Conservation (phyloP, 2,113 vertebrate species). For the Sceloporus undulatus region DNA sequence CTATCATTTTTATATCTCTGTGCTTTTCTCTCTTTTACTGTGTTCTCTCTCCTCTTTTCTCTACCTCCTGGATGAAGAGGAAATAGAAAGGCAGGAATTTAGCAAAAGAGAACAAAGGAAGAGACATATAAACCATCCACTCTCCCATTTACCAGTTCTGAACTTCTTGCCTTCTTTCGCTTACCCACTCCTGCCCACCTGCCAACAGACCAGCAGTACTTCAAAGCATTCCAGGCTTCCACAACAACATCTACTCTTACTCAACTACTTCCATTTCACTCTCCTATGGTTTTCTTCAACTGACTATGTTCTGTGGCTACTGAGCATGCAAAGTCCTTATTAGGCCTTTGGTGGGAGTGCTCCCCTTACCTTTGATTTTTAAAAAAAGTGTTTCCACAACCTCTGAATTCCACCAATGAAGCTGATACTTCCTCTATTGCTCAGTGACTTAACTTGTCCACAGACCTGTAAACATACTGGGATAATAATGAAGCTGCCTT, state of each 20-base stretch:
- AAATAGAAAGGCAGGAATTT: neutral
- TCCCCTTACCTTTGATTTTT: neutral
- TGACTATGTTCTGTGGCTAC: neutral
- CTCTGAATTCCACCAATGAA: neutral
- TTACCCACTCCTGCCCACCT: neutral
- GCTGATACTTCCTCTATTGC: neutral
- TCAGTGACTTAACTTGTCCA: neutral
- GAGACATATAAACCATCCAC: neutral
- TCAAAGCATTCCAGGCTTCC: neutral
- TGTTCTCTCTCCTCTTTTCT: neutral
- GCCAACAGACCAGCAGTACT: neutral
- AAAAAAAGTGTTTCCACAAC: neutral
- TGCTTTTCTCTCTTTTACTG: neutral
- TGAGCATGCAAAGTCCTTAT: neutral
- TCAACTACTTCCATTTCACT: neutral
- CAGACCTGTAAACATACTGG: neutral
- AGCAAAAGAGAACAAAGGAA: neutral
- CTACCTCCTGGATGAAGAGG: neutral
- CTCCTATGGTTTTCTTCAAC: neutral
- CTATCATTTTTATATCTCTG: neutral
- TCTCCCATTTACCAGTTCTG: neutral
- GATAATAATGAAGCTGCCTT: too few relatives aligned
- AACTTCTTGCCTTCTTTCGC: neutral
- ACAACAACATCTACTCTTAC: neutral
- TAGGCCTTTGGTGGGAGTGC: neutral